Evolutionary conservation across 1,140 invertebrate genomes (phyloP).

Genomic region (Drosophila pectinifera): DNA sequence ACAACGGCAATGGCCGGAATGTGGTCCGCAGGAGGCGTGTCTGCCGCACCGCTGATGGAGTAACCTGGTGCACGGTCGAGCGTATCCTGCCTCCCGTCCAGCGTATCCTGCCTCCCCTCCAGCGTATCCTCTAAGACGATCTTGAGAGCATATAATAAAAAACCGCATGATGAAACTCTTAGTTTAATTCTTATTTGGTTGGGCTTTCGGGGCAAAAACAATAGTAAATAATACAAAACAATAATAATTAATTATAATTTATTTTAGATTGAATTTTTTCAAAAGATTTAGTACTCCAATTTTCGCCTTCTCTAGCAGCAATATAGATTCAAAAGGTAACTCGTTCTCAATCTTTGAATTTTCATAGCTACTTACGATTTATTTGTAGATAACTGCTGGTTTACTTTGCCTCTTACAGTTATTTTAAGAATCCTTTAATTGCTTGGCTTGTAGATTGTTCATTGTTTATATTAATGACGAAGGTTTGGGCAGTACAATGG

Average conservation of each 20-base stretch:
- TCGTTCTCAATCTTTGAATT: too few relatives aligned
- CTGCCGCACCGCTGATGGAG: not conserved
- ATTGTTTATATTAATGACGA: not conserved
- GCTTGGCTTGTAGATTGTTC: not conserved
- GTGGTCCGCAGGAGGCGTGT: not conserved
- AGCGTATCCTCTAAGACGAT: not conserved
- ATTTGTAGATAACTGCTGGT: not conserved
- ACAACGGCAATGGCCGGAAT: not conserved
- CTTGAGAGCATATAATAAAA: not conserved
- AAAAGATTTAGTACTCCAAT: too few relatives aligned
- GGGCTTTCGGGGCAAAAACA: not conserved
- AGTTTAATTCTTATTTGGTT: not conserved
- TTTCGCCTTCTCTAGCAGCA: too few relatives aligned
- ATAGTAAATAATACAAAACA: not conserved
- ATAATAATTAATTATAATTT: too few relatives aligned
- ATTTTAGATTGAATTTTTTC: too few relatives aligned
- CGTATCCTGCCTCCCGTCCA: too few relatives aligned
- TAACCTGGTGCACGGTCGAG: not conserved
- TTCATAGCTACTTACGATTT: too few relatives aligned
- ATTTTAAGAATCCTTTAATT: not conserved
- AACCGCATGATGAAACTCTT: not conserved
- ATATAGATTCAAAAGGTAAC: too few relatives aligned
- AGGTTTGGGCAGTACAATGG: not conserved
- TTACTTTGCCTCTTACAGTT: not conserved
- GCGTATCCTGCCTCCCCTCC: too few relatives aligned